Evolutionary conservation across 2,888 invertebrate genomes (phyloP), one percentile per base, ranked within the genome.

Genomic region (Chelonus formosanus): DNA sequence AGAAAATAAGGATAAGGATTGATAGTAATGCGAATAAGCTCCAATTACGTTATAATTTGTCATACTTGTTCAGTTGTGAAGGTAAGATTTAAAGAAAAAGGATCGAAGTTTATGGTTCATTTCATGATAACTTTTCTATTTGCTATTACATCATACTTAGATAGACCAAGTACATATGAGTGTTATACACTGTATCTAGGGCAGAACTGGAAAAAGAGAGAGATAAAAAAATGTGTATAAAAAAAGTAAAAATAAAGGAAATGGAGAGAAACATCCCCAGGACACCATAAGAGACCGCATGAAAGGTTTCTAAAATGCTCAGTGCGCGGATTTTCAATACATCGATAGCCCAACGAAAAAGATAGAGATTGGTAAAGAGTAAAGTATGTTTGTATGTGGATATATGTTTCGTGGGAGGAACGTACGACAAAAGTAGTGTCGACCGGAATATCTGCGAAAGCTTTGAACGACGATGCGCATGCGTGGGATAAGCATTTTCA

Each of bases 401-500:
- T 63, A 48, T 44, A 8, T 32, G 53, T 20, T 58, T 55, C 32
- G 50, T 50, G 47, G 54, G 43, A 47, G 58, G 50, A 50, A 59
- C 6, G 55, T 44, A 8, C 43, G 40, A 43, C n/a, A 58, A 43
- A 56, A 45, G 45, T 40, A 40, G 48, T 54, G 48, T 48, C 67
- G 57, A 54, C 60, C 63, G 72, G 69, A 73, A 69, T 70, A 71
- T 74, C 71, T 72, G 65, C 48, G 69, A 43, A 54, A 73, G 66
- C 67, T 61, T 44, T 47, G 60, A 6, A 31, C 3, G 54, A 10
- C 3, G 20, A 5, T 8, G 68, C 72, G 71, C 71, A 63, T 70
- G 73, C 72, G 72, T 68, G 40, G n/a, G 31, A 60, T 67, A 62
- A 67, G 70, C 67, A 70, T 67, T 72, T 71, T 71, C 70, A 69